phyloP scores from a whole-genome alignment of 2,113 vertebrate species.

The Hydrolagus affinis region DNA sequence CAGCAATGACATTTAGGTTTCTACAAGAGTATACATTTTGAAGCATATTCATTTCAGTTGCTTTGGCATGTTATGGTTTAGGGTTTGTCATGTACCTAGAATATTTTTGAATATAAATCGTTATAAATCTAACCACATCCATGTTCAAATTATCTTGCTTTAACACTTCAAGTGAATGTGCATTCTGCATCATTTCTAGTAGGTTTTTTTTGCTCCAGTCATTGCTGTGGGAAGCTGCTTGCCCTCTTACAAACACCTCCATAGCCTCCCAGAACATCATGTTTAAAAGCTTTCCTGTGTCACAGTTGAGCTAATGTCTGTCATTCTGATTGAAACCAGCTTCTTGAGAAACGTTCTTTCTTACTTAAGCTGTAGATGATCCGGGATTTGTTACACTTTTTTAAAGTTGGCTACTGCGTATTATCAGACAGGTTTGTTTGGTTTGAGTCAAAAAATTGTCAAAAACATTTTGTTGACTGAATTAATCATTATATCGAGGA shows the following conservation, averaged over 20 bases:
- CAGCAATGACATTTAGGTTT: not conserved
- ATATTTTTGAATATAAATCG: not conserved
- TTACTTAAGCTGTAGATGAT: too few relatives aligned
- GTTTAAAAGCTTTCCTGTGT: not conserved
- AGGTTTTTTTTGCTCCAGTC: not conserved
- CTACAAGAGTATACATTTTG: not conserved
- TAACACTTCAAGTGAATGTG: not conserved
- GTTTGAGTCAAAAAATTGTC: too few relatives aligned
- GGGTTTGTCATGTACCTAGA: not conserved
- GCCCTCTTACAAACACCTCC: not conserved
- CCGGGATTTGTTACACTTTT: too few relatives aligned
- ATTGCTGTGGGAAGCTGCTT: not conserved
- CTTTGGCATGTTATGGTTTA: not conserved
- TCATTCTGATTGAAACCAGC: not conserved
- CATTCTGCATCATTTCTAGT: not conserved
- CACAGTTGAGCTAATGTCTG: not conserved
- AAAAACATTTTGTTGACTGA: too few relatives aligned
- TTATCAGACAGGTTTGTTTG: too few relatives aligned
- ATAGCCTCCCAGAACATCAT: not conserved
- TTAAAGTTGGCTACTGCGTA: too few relatives aligned
- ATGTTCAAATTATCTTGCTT: conserved; percentile 2
- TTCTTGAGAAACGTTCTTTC: too few relatives aligned
- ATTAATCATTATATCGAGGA: too few relatives aligned
- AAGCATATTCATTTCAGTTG: not conserved
- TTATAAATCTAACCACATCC: not conserved